phyloP scores from a whole-genome alignment of 2,888 invertebrate species.

The Acleris cristana region DNA sequence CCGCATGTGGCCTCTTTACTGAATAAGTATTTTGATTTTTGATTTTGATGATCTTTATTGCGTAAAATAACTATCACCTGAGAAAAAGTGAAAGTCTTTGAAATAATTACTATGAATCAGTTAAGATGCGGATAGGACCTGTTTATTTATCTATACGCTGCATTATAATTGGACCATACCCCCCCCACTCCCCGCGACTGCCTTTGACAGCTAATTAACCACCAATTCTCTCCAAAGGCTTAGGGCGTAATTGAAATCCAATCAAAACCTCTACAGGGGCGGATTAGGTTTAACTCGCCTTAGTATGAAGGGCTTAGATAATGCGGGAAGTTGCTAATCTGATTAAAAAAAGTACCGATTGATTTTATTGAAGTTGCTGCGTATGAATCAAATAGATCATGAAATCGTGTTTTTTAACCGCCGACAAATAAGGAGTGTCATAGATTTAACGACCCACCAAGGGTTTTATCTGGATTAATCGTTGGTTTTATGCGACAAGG shows the following conservation, averaged over 20 bases:
- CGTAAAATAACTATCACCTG: too few relatives aligned
- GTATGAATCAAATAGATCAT: not conserved
- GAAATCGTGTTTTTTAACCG: not conserved
- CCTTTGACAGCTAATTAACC: constrained; percentile 32
- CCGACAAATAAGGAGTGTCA: not conserved
- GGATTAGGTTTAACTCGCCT: constrained; percentile 9
- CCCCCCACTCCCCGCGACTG: constrained; percentile 3
- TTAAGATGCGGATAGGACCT: too few relatives aligned
- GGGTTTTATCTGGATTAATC: too few relatives aligned
- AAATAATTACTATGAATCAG: too few relatives aligned
- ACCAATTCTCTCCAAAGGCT: constrained; percentile 27
- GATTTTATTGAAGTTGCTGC: too few relatives aligned
- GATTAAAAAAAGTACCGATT: not conserved
- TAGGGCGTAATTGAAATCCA: constrained; percentile 32
- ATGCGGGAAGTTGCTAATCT: not conserved
- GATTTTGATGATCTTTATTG: too few relatives aligned
- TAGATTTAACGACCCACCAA: too few relatives aligned
- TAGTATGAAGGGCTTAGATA: constrained; percentile 8
- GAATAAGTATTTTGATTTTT: too few relatives aligned
- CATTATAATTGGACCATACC: not conserved
- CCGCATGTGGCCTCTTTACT: too few relatives aligned
- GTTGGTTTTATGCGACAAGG: too few relatives aligned
- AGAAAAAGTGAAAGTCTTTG: too few relatives aligned
- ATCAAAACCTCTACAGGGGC: constrained; percentile 22
- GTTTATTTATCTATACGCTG: too few relatives aligned